Evolutionary conservation across 2,888 invertebrate species (phyloP).

Genomic region (Bhutanitis thaidina): DNA sequence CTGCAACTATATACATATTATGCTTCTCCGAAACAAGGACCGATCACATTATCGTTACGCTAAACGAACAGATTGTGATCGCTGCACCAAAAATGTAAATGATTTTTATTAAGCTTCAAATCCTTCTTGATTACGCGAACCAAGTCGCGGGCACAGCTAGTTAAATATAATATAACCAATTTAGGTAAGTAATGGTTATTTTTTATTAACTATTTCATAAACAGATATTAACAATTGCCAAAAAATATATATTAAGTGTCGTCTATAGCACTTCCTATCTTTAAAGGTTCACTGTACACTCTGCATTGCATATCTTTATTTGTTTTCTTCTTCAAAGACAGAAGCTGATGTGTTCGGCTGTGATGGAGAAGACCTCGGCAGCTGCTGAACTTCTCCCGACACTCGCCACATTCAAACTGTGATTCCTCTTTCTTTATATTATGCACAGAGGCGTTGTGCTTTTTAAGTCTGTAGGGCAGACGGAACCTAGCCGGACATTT

Average conservation of each 20-base stretch:
- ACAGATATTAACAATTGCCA: too few relatives aligned
- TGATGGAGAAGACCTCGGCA: conserved; percentile 52
- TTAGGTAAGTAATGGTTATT: too few relatives aligned
- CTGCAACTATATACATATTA: too few relatives aligned
- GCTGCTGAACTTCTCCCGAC: conserved; percentile 51
- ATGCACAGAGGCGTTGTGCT: conserved; percentile 49
- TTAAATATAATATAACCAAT: too few relatives aligned
- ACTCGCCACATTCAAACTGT: conserved; percentile 45
- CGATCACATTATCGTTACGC: too few relatives aligned
- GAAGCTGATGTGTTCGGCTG: conserved; percentile 45
- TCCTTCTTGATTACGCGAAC: too few relatives aligned
- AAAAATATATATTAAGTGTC: background rate
- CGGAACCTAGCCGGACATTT: conserved; percentile 55
- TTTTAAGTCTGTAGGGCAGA: conserved; percentile 48
- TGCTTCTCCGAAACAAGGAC: too few relatives aligned
- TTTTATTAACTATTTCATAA: background rate
- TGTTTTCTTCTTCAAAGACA: background rate
- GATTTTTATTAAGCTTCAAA: too few relatives aligned
- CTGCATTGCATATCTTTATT: background rate
- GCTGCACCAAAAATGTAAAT: too few relatives aligned
- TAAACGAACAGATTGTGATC: too few relatives aligned
- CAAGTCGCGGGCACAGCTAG: too few relatives aligned
- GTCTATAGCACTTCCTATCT: background rate
- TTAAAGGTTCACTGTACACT: background rate
- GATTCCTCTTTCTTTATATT: conserved; percentile 27